A percentile compares a stretch with the other conserved stretches of the same genome.
Conservation (phyloP, 2,113 vertebrate species). For the Sylvilagus bachmani region DNA sequence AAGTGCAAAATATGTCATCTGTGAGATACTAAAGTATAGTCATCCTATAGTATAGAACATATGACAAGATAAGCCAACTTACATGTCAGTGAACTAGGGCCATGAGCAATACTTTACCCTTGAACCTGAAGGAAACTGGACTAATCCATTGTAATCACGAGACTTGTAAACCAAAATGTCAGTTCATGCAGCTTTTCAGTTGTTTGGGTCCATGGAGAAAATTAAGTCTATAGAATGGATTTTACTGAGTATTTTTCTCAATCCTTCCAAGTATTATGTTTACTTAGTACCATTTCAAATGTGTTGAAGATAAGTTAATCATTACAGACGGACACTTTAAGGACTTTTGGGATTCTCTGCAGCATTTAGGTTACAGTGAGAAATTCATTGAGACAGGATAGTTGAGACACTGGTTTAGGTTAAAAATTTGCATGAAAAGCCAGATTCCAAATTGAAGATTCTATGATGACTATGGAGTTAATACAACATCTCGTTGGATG, state of each 20-base stretch:
- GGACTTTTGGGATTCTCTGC: background rate
- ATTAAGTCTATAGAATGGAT: background rate
- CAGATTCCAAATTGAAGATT: conserved; percentile 16
- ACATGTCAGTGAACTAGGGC: background rate
- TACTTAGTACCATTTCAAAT: conserved; percentile 27
- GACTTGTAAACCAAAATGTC: background rate
- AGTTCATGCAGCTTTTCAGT: background rate
- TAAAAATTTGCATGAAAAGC: background rate
- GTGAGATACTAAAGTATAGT: background rate
- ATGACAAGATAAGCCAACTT: background rate
- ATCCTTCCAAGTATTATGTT: background rate
- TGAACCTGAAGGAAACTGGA: background rate
- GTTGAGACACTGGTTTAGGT: background rate
- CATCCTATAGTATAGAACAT: background rate
- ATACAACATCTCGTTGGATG: conserved; percentile 2
- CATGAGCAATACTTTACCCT: background rate
- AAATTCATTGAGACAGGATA: background rate
- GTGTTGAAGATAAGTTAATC: background rate
- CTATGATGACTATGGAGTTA: background rate
- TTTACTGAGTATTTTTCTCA: conserved; percentile 33
- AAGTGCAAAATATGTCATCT: background rate
- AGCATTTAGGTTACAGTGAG: conserved; percentile 1
- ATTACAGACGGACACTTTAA: background rate
- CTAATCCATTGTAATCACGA: background rate
- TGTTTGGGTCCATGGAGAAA: background rate